Base-by-base conservation (phyloP, 2,113 vertebrate genomes). In the Malaclemys terrapin region DNA sequence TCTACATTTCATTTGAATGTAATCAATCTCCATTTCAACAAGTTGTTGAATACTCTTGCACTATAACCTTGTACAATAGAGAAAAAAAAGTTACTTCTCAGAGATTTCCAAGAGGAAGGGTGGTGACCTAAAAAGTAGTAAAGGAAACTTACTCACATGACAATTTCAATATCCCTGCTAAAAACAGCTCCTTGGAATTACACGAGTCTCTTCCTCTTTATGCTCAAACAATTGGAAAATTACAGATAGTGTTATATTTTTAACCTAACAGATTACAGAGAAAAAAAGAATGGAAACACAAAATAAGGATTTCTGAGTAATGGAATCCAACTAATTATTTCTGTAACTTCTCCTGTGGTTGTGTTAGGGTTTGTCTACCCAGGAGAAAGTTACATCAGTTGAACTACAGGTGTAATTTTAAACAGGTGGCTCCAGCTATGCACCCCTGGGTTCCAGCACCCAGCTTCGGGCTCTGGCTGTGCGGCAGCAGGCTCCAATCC, bases 221-320 rank as follows among this genome's bases (percentile, higher is more conserved):
- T 97, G 96, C 92, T 87, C 80, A 93, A 97, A 97, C 97, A 98
- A 97, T 96, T 94, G 95, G 88, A 91, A 96, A 96, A 86, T 80
- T 69, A 76, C 19, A 90, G 90, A 93, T 52, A 0, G 0, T 49
- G 84, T 82, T 54, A 54, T 54, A 54, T 54, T 54, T 54, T 54
- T 54, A 54, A 54, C 8, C 53, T 54, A 54, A 54, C 31, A 57
- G 13, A 85, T 92, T 57, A 76, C 93, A 95, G 45, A 95, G 93
- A 87, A 38, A 89, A 87, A 94, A 84, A 20, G 0, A 85, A 83
- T 82, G 49, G 38, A 93, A 12, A 35, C 45, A 45, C 79, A 84
- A n/a, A 6, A 81, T 53, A 13, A 42, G 53, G 22, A 16, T 29
- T 50, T 96, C 54, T 80, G 31, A 57, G 19, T 89, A 10, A 20